Conservation (phyloP, 2,113 vertebrate genomes). For the Phalacrocorax aristotelis region DNA sequence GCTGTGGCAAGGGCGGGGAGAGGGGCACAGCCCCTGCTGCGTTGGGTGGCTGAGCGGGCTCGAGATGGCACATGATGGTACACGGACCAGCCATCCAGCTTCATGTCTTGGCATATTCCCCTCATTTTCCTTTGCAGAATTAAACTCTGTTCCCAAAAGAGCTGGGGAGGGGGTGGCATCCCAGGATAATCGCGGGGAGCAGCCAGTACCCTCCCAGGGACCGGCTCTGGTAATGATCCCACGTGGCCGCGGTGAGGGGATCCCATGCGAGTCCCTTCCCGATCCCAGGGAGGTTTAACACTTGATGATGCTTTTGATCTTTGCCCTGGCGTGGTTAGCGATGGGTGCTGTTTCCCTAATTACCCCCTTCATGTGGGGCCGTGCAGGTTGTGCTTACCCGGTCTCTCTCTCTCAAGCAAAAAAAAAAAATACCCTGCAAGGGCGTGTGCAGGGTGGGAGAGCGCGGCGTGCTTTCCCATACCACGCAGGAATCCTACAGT, state of each 20-base stretch:
- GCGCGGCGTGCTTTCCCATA: slow-evolving; percentile 26
- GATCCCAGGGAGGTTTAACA: neutral
- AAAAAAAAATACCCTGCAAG: neutral
- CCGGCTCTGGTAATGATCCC: fast-evolving
- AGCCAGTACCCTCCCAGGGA: neutral
- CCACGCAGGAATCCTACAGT: neutral
- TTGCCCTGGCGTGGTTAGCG: neutral
- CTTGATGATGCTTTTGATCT: slow-evolving; percentile 10
- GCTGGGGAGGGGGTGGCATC: neutral
- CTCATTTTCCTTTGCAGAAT: neutral
- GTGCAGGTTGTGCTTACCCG: neutral
- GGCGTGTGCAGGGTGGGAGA: slow-evolving; percentile 27
- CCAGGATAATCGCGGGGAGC: neutral
- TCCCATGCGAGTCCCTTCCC: neutral
- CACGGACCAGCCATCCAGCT: too few relatives aligned
- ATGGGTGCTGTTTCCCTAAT: slow-evolving; percentile 31
- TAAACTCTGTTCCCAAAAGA: neutral
- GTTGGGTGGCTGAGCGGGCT: neutral
- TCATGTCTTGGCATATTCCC: neutral
- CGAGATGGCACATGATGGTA: fast-evolving
- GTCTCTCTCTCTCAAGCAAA: neutral
- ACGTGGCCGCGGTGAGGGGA: fast-evolving
- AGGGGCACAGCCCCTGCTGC: neutral
- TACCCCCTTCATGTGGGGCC: slow-evolving; percentile 25
- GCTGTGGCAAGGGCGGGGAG: neutral